Conservation (phyloP, 2,888 invertebrate genomes). For the Terebella lapidaria region DNA sequence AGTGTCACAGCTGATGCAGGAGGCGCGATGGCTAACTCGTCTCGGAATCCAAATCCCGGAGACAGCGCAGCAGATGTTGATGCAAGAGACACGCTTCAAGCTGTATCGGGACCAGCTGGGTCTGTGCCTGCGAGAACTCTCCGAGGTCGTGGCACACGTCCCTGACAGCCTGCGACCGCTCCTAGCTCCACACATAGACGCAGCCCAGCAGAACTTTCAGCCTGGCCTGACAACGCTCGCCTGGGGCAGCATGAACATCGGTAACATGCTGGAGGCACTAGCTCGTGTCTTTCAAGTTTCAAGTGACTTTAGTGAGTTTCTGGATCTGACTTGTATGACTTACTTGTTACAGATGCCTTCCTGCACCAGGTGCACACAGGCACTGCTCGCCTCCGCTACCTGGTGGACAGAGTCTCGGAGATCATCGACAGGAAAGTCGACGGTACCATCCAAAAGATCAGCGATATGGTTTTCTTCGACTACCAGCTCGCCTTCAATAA, state of each 20-base stretch:
- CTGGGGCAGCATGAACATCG: conserved; percentile 54
- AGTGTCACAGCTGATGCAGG: conserved; percentile 49
- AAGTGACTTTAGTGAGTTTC: no score
- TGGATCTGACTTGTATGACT: no score
- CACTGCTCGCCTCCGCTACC: conserved; percentile 37
- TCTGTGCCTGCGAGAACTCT: conserved; percentile 40
- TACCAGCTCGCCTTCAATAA: conserved; percentile 43
- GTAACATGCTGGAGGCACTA: conserved; percentile 32
- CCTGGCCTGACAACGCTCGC: conserved; percentile 49
- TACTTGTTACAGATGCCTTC: conserved; percentile 53
- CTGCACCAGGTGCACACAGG: conserved; percentile 49
- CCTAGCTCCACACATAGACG: conserved; percentile 41
- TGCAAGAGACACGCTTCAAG: conserved; percentile 49
- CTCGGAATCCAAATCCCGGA: conserved; percentile 50
- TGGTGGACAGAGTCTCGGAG: conserved; percentile 37
- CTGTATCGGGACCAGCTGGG: conserved; percentile 50
- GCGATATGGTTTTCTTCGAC: conserved; percentile 46
- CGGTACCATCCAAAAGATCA: conserved; percentile 37
- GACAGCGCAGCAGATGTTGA: conserved; percentile 41
- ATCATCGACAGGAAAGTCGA: conserved; percentile 43
- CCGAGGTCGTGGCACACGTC: conserved; percentile 39
- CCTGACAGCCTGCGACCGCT: conserved; percentile 40
- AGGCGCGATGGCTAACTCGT: conserved; percentile 50
- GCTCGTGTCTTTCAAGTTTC: no score
- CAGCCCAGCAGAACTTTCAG: conserved; percentile 44